phyloP scores from a whole-genome alignment of 2,113 vertebrate genomes.

The Hypomesus transpacificus region DNA sequence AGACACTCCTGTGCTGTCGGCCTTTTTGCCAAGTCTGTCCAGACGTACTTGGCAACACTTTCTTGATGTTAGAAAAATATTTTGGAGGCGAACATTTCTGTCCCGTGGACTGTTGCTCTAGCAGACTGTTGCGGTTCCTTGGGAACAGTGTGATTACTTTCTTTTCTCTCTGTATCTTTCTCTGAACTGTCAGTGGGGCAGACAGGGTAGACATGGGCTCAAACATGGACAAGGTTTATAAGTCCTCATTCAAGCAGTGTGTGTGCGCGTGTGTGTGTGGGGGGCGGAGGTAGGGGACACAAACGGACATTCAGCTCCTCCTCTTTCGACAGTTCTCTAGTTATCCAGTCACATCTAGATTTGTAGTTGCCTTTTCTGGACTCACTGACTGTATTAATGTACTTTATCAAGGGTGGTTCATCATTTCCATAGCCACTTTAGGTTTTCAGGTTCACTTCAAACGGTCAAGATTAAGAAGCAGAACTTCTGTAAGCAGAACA shows the following conservation, averaged over 20 bases:
- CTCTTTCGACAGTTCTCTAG: not conserved
- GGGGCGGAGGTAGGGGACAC: conserved; percentile 11
- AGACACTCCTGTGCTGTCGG: too few relatives aligned
- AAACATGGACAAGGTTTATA: conserved; percentile 36
- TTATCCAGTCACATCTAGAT: not conserved
- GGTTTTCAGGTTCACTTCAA: too few relatives aligned
- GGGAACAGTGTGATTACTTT: not conserved
- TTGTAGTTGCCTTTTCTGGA: not conserved
- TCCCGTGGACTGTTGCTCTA: not conserved
- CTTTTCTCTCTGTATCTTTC: conserved; percentile 17
- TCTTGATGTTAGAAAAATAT: not conserved
- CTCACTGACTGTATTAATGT: not conserved
- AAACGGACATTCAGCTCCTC: not conserved
- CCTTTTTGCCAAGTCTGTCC: too few relatives aligned
- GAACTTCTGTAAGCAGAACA: too few relatives aligned
- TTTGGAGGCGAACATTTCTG: not conserved
- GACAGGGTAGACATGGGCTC: conserved; percentile 11
- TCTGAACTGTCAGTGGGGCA: conserved; percentile 19
- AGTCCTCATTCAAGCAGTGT: not conserved
- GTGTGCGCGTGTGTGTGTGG: not conserved
- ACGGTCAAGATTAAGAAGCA: too few relatives aligned
- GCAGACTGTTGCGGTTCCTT: too few relatives aligned
- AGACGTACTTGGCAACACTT: too few relatives aligned
- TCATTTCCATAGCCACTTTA: too few relatives aligned
- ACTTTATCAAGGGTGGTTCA: not conserved